Evolutionary conservation across 2,888 invertebrate species (phyloP).

Genomic region (Trissoscelio sp.): DNA sequence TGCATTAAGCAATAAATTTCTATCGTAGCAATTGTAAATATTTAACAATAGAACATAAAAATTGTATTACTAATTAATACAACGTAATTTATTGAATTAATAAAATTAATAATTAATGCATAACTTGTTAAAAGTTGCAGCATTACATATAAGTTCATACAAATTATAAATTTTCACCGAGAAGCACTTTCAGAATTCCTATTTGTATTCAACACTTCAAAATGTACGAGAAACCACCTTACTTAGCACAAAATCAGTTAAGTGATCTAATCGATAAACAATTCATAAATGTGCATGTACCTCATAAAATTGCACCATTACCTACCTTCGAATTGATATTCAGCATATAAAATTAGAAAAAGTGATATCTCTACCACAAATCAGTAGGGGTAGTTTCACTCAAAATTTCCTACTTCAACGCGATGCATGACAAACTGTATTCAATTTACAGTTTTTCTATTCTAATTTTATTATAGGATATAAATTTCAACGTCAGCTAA

Average conservation of each 20-base stretch:
- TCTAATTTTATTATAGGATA: too few relatives aligned
- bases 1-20: background rate
- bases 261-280: conserved; percentile 47
- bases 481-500: too few relatives aligned
- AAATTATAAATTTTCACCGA: conserved; percentile 18
- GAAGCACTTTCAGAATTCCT: background rate
- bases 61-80: too few relatives aligned
- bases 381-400: conserved; percentile 1
- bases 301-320: conserved; percentile 25
- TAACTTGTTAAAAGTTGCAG: too few relatives aligned
- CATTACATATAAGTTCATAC: too few relatives aligned
- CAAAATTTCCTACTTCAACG: background rate
- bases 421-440: background rate
- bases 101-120: too few relatives aligned
- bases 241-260: conserved; percentile 40
- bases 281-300: conserved; percentile 51
- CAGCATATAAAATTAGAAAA: conserved; percentile 36
- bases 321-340: conserved; percentile 23
- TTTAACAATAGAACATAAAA: too few relatives aligned
- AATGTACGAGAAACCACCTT: conserved; percentile 19
- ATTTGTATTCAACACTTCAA: conserved; percentile 16
- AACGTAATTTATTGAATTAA: too few relatives aligned
- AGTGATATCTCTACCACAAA: conserved; percentile 16
- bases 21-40: too few relatives aligned
- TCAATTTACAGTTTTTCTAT: too few relatives aligned